Base-by-base conservation (phyloP, 2,888 invertebrate genomes). In the Acronicta psi region DNA sequence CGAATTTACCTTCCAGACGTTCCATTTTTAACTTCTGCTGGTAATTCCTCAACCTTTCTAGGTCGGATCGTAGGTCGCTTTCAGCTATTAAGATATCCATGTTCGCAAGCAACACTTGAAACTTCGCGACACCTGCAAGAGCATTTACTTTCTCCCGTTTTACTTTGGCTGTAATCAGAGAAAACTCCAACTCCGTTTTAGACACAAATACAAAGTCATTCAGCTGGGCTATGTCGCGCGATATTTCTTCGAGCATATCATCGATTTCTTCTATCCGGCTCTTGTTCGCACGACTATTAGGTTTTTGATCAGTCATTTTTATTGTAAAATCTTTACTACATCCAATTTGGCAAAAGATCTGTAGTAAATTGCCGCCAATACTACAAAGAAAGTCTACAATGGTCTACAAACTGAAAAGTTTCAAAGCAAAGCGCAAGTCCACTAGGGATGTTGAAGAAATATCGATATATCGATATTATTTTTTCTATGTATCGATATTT, bases 51-150 rank as follows among this genome's bases (percentile, higher is more conserved):
- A 69, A 8, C 10, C 13, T 56, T 29, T 60, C 47, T 1, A 69
- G 8, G 3, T 65, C 65, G 0, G 17, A 10, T 2, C 1, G 2
- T 0, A 69, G 23, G 4, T 69, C 63, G 13, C 40, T 47, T n/a
- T 69, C 66, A 0, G 59, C 62, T 9, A 74, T 40, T 14, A 53
- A 6, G 13, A 65, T 2, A 18, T 74, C 41, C 60, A 74, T 69
- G 4, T 74, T 44, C 0, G 60, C 36, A 7, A 72, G 4, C 1
- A 74, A 1, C 0, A 51, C 6, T 40, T 59, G 59, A 0, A 52
- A 41, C 17, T 34, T 69, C 0, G 69, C 43, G 6, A 61, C 34
- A 2, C 69, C 72, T 17, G 57, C 9, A 7, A 65, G 54, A n/a
- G 64, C 71, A 13, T 23, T 43, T 2, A 62, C 23, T 2, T 55